Conservation (phyloP, 2,797 vertebrate species). For the Gobionotothen gibberifrons region DNA sequence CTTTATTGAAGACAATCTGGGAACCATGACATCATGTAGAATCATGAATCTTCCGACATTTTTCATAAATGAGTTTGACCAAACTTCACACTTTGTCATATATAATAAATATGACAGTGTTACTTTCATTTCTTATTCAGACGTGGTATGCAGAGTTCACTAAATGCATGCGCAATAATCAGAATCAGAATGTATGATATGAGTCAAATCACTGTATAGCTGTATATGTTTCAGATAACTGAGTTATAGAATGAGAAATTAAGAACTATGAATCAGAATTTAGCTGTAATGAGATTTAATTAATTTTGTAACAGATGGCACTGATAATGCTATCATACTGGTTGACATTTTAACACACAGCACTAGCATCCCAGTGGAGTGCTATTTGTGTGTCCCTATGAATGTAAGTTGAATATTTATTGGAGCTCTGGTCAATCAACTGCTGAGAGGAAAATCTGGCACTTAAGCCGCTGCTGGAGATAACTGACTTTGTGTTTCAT, state of each 20-base stretch:
- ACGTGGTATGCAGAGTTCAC: neutral
- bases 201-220: neutral
- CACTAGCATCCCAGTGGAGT: neutral
- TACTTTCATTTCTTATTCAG: neutral
- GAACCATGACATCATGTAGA: neutral
- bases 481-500: too few relatives aligned
- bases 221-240: neutral
- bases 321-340: too few relatives aligned
- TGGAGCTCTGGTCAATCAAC: neutral
- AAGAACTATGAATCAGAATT: neutral
- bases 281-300: too few relatives aligned
- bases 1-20: slow-evolving; percentile 1
- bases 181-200: neutral
- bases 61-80: neutral
- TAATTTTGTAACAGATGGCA: too few relatives aligned
- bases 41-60: neutral
- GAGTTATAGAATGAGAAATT: neutral
- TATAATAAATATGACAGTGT: neutral
- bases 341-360: neutral
- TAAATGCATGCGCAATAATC: too few relatives aligned
- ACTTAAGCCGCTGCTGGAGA: neutral
- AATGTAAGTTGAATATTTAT: neutral
- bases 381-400: neutral
- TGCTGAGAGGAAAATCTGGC: neutral
- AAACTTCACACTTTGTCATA: too few relatives aligned